Base-by-base conservation (phyloP, 2,888 invertebrate genomes). In the Pristionchus exspectatus region DNA sequence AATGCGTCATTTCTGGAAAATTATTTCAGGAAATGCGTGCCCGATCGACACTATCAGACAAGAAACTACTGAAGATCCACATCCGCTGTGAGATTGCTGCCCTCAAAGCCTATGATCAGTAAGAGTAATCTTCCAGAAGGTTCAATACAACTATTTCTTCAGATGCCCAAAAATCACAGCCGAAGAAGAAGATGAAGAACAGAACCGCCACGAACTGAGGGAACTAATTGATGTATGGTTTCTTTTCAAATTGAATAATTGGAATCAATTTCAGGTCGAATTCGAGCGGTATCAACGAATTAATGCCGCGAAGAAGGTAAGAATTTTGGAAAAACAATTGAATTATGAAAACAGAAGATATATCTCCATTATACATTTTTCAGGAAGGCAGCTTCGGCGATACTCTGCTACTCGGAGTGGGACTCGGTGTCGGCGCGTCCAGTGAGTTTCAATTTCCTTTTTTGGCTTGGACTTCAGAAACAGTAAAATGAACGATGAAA, bases 221-320 rank as follows among this genome's bases (percentile, higher is more conserved):
- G 94, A 95, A 87, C 93, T 93, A 87, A 94, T 94, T 54, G 94
- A 94, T 91, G 94, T 94, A 21, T 69, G 91, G 0, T 30, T 33
- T 72, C 2, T 33, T 33, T 30, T 27, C 24, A 66, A 27, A 66
- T 24, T n/a, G 3, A n/a, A 66, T n/a, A 27, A 27, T 5, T 2
- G 66, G 7, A 66, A 27, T 66, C 12, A 30, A 38, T 92, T 94
- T 90, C 90, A 94, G 94, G 93, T 92, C 16, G 94, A 94, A 90
- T 90, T 95, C 30, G 94, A 94, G 85, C 86, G 91, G 16, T 94
- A 95, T 91, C 93, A 94, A 88, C 91, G 93, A 24, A 66, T 92
- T 50, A 94, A 94, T 90, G 93, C 94, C 77, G 94, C 93, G 56
- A 94, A 94, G 88, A 91, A 94, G 59, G 94, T 72, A 66, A 27